A percentile compares a stretch with the other conserved stretches of the same genome.
Evolutionary conservation across 1,140 invertebrate species (phyloP).

Genomic region (Drosophila eugracilis): DNA sequence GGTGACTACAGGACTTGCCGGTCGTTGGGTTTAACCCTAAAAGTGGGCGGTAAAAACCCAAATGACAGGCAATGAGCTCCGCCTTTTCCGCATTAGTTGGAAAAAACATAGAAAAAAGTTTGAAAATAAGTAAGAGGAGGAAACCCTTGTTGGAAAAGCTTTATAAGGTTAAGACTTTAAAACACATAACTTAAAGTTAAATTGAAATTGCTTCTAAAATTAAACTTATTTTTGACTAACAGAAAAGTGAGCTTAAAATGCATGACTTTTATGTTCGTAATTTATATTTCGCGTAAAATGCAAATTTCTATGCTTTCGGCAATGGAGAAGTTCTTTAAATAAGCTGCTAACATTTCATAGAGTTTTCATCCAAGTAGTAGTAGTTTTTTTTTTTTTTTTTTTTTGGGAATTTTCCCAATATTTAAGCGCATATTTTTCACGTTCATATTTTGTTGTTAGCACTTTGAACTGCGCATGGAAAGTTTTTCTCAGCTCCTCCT

Average conservation of each 20-base stretch:
- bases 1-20: conserved; percentile 42
- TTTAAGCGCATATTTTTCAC: conserved; percentile 31
- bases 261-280: not conserved
- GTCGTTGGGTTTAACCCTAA: conserved; percentile 26
- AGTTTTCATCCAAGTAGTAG: conserved; percentile 8
- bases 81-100: conserved; percentile 72
- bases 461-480: conserved; percentile 75
- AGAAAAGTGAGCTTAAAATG: not conserved
- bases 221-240: not conserved
- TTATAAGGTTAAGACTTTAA: not conserved
- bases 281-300: not conserved
- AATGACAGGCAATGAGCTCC: conserved; percentile 50
- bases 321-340: conserved; percentile 1
- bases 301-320: not conserved
- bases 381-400: no score
- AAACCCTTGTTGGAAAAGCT: not conserved
- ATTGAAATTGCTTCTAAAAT: no score
- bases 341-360: not conserved
- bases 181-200: no score
- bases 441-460: conserved; percentile 28
- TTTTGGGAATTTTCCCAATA: conserved; percentile 16
- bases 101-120: conserved; percentile 18
- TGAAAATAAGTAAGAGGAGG: conserved; percentile 5
- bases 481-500: conserved; percentile 78
- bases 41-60: conserved; percentile 15